phyloP scores from a whole-genome alignment of 1,140 invertebrate species.

The Drosophila hydei region DNA sequence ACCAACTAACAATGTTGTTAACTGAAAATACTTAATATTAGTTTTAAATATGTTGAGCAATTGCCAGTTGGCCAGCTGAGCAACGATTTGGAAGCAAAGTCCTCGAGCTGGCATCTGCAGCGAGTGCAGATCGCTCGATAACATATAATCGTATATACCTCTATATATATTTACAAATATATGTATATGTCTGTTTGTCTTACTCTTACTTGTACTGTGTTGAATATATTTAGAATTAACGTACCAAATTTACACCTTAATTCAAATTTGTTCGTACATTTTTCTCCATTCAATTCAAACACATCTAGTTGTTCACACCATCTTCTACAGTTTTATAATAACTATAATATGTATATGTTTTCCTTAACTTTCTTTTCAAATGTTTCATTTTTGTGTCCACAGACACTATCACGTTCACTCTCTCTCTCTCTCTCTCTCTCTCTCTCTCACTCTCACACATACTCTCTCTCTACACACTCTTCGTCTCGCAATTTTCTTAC shows the following conservation, averaged over 20 bases:
- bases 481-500: slow-evolving; percentile 45
- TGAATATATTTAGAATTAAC: slow-evolving; percentile 72
- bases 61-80: neutral
- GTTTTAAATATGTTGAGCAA: neutral
- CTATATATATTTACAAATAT: slow-evolving; percentile 26
- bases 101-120: neutral
- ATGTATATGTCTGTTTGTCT: slow-evolving; percentile 71
- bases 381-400: slow-evolving; percentile 22
- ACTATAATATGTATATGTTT: slow-evolving; percentile 37
- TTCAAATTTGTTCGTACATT: slow-evolving; percentile 66
- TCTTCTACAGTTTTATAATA: slow-evolving; percentile 40
- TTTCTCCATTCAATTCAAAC: slow-evolving; percentile 56
- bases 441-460: slow-evolving; percentile 8
- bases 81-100: neutral
- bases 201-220: slow-evolving; percentile 72
- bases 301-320: slow-evolving; percentile 56
- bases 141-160: slow-evolving; percentile 12
- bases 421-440: slow-evolving; percentile 16
- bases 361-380: slow-evolving; percentile 16
- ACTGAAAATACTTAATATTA: neutral
- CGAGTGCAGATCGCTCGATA: neutral
- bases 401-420: slow-evolving; percentile 28
- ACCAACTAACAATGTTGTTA: neutral
- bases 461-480: slow-evolving; percentile 21
- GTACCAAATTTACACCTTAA: slow-evolving; percentile 61